Conservation (phyloP, 2,797 vertebrate species). For the Rhinophrynus dorsalis region DNA sequence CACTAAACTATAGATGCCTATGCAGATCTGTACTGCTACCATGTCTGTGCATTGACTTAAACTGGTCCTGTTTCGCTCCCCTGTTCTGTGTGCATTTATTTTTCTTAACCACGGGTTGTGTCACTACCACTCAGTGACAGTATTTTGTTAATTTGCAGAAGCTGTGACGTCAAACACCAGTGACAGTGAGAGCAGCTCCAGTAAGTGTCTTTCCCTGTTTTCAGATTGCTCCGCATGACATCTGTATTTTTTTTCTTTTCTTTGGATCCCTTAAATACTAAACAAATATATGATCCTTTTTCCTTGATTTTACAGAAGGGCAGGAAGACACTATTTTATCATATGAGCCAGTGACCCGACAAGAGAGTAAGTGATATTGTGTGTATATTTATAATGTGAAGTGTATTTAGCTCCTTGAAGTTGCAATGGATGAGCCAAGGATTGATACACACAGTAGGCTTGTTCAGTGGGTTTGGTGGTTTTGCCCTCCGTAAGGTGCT, state of each 20-base stretch:
- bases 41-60: background rate
- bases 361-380: constrained; percentile 88
- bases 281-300: no score
- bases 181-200: constrained; percentile 99
- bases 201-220: constrained; percentile 76
- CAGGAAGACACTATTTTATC: constrained; percentile 97
- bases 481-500: no score
- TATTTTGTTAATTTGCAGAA: constrained; percentile 80
- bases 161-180: constrained; percentile 98
- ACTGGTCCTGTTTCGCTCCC: background rate
- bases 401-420: no score
- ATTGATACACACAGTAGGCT: no score
- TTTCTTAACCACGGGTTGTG: background rate
- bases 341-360: constrained; percentile 94
- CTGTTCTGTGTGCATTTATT: background rate
- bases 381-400: background rate
- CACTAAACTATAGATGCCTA: no score
- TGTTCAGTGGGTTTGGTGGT: no score
- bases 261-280: no score
- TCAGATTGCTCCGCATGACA: no score
- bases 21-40: no score
- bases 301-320: constrained; percentile 81
- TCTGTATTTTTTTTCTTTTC: no score
- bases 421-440: no score
- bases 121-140: background rate